Conservation (phyloP, 1,140 invertebrate genomes). For the Cydia pomonella region DNA sequence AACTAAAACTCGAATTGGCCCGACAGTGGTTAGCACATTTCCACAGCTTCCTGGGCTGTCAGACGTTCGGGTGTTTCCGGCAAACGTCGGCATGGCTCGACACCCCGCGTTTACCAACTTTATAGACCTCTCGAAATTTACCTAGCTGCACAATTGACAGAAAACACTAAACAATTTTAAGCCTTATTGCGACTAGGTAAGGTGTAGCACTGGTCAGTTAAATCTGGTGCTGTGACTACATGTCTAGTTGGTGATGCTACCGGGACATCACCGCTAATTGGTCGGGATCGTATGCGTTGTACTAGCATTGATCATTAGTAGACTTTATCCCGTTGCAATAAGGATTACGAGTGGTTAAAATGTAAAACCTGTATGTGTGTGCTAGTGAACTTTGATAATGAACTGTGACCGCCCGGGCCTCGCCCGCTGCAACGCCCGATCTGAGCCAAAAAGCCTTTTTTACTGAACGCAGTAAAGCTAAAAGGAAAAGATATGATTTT, state of each 20-base stretch:
- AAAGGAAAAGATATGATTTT: too few relatives aligned
- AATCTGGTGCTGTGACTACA: neutral
- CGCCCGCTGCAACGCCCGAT: conserved; percentile 47
- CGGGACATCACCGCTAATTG: neutral
- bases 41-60: conserved; percentile 45
- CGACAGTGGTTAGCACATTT: neutral
- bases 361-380: conserved; percentile 55
- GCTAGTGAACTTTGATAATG: conserved; percentile 79
- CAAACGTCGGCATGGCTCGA: conserved; percentile 54
- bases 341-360: conserved; percentile 36
- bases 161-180: neutral
- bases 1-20: too few relatives aligned
- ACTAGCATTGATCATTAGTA: neutral
- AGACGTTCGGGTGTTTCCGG: conserved; percentile 61
- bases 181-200: neutral
- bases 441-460: neutral
- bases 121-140: neutral
- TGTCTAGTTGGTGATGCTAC: neutral
- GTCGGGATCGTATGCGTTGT: neutral
- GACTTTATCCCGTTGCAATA: neutral
- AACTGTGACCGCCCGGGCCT: conserved; percentile 67
- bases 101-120: conserved; percentile 47
- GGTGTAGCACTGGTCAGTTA: neutral
- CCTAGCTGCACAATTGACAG: neutral
- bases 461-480: neutral